phyloP scores from a whole-genome alignment of 2,888 invertebrate species.

The Lepidocyrtoides sp. region DNA sequence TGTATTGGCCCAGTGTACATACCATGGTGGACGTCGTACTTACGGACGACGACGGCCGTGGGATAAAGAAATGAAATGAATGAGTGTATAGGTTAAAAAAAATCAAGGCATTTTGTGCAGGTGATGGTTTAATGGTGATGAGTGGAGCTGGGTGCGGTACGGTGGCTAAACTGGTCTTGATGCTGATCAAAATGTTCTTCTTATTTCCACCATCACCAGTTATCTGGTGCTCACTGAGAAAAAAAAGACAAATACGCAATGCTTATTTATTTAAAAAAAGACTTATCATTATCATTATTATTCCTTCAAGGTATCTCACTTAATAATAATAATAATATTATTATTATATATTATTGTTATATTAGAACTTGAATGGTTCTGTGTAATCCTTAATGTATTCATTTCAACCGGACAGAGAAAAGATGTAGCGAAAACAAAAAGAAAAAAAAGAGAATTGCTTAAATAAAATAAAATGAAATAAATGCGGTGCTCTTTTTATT shows the following conservation, averaged over 20 bases:
- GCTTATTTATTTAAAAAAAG: conserved; percentile 47
- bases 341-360: conserved; percentile 47
- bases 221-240: conserved; percentile 46
- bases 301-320: conserved; percentile 57
- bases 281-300: conserved; percentile 52
- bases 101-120: conserved; percentile 75
- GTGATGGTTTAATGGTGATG: conserved; percentile 81
- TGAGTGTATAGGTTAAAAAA: conserved; percentile 67
- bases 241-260: conserved; percentile 63
- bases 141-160: conserved; percentile 81
- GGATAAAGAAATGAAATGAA: conserved; percentile 78
- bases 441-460: no score
- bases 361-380: conserved; percentile 34
- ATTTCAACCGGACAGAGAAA: conserved; percentile 50
- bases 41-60: conserved; percentile 63
- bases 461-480: conserved; percentile 41
- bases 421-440: background rate
- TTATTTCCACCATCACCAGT: conserved; percentile 54
- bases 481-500: conserved; percentile 50
- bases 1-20: background rate
- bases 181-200: conserved; percentile 71
- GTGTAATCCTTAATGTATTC: conserved; percentile 34
- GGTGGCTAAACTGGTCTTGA: conserved; percentile 80
- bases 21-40: conserved; percentile 20
- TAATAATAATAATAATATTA: conserved; percentile 22